Evolutionary conservation across 92 coral and sea anemone genomes (phyloP).

Genomic region (Porites lobata): DNA sequence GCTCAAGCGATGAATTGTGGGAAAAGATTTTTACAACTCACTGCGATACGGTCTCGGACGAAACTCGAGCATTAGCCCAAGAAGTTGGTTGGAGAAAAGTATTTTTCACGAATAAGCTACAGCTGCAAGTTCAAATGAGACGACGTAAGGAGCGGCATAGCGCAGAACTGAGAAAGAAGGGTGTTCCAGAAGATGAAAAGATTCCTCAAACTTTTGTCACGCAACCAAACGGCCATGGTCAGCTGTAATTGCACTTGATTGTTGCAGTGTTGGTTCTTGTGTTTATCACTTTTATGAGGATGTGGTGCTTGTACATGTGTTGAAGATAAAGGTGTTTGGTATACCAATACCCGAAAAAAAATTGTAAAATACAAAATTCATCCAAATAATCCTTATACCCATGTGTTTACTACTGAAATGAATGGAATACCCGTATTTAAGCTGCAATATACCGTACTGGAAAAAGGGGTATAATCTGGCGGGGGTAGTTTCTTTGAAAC

Average conservation of each 20-base stretch:
- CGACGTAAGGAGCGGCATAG: slow-evolving; percentile 81
- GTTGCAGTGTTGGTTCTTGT: background rate
- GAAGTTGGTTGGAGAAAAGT: slow-evolving; percentile 97
- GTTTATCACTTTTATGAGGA: too few relatives aligned
- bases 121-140: slow-evolving; percentile 91
- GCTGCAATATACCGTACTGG: too few relatives aligned
- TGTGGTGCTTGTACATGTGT: background rate
- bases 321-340: too few relatives aligned
- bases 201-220: slow-evolving; percentile 54
- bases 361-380: too few relatives aligned
- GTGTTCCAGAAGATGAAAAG: slow-evolving; percentile 5
- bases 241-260: background rate
- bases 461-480: too few relatives aligned
- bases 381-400: too few relatives aligned
- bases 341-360: too few relatives aligned
- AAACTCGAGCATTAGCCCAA: slow-evolving; percentile 85
- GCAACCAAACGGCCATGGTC: slow-evolving; percentile 31
- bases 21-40: slow-evolving; percentile 87
- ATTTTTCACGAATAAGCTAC: slow-evolving; percentile 94
- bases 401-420: too few relatives aligned
- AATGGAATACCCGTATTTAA: too few relatives aligned
- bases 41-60: slow-evolving; percentile 89
- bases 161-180: slow-evolving; percentile 54
- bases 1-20: slow-evolving; percentile 97
- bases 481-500: too few relatives aligned